Evolutionary conservation across 2,113 vertebrate species (phyloP).

Genomic region (Dunckerocampus dactyliophorus): DNA sequence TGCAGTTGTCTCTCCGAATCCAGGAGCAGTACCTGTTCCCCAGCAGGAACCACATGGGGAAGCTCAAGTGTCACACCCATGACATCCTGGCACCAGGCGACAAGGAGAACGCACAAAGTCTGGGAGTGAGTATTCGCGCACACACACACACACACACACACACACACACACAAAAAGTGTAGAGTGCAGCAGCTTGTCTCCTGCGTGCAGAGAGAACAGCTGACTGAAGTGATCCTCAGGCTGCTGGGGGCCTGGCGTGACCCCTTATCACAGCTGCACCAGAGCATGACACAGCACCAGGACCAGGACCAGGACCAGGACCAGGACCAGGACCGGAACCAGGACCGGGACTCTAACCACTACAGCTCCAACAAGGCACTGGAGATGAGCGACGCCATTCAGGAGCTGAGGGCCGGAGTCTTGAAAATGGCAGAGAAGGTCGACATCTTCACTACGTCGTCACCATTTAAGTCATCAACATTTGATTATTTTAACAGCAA

Average conservation of each 20-base stretch:
- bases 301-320: constrained; percentile 44
- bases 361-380: constrained; percentile 66
- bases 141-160: not conserved
- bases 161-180: not conserved
- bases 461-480: too few species aligned
- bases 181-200: not conserved
- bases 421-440: constrained; percentile 68
- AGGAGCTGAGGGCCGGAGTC: constrained; percentile 64
- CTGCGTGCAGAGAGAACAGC: constrained; percentile 60
- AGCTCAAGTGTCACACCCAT: constrained; percentile 64
- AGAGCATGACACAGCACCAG: constrained; percentile 35
- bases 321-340: constrained; percentile 37
- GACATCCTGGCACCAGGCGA: constrained; percentile 62
- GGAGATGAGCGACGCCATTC: constrained; percentile 68
- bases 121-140: constrained; percentile 47
- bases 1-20: not conserved
- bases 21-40: constrained; percentile 63
- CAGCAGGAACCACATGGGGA: constrained; percentile 53
- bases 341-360: constrained; percentile 54
- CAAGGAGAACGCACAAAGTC: constrained; percentile 65
- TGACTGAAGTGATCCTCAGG: constrained; percentile 66
- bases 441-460: constrained; percentile 23
- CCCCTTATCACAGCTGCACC: constrained; percentile 65
- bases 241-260: constrained; percentile 68
- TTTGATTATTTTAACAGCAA: too few species aligned